A percentile compares a stretch with the other conserved stretches of the same genome.
Evolutionary conservation across 2,113 vertebrate species (phyloP).

Genomic region (Pterophyllum scalare): DNA sequence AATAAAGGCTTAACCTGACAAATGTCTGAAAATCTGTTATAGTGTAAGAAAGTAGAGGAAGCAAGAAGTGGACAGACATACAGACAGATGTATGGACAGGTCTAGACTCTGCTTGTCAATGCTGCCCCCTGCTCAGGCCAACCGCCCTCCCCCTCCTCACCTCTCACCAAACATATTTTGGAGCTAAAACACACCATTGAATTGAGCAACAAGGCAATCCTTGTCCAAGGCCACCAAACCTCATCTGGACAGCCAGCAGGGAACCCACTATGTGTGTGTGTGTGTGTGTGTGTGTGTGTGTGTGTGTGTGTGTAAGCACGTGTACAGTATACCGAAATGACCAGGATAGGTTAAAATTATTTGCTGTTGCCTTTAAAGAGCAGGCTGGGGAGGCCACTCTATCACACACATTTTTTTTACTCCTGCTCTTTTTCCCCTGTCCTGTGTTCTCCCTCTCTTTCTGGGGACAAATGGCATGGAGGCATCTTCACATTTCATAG

Average conservation of each 20-base stretch:
- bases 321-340: slow-evolving; percentile 62
- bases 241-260: slow-evolving; percentile 73
- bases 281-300: not conserved
- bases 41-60: not conserved
- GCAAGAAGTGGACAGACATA: slow-evolving; percentile 9
- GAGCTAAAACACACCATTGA: slow-evolving; percentile 78
- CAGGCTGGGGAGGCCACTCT: slow-evolving; percentile 26
- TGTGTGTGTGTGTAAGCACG: slow-evolving; percentile 3
- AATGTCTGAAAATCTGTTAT: slow-evolving; percentile 9
- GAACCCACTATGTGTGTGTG: slow-evolving; percentile 54
- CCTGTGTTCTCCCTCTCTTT: slow-evolving; percentile 17
- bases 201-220: slow-evolving; percentile 72
- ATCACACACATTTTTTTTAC: slow-evolving; percentile 13
- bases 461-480: slow-evolving; percentile 39
- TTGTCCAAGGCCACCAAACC: slow-evolving; percentile 78
- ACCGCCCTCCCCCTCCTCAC: slow-evolving; percentile 18
- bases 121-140: slow-evolving; percentile 38
- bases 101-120: slow-evolving; percentile 44
- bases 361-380: slow-evolving; percentile 61
- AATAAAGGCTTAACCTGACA: not conserved
- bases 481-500: slow-evolving; percentile 36
- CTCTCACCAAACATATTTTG: slow-evolving; percentile 75
- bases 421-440: slow-evolving; percentile 12
- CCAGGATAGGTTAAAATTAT: slow-evolving; percentile 67
- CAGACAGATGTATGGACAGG: slow-evolving; percentile 50